These are phyloP conservation scores for Caerostris extrusa DNA, from an alignment of 1,140 invertebrate species.

Conservation along the genomic window DNA sequence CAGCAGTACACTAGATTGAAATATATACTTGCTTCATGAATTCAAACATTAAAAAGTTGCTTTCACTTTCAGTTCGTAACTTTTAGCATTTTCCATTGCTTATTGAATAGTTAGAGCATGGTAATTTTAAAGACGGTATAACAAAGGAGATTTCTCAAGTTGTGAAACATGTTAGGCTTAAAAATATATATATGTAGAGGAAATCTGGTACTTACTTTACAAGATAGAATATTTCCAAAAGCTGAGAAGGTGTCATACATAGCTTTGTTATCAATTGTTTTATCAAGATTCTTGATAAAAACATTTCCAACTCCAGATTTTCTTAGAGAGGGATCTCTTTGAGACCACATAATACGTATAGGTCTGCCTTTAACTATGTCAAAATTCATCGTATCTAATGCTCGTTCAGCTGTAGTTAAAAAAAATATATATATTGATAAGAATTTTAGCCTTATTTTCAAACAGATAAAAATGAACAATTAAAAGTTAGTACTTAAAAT, in stretches of 20 bases:
- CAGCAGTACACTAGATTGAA: too few species aligned
- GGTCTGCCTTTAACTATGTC: conserved; percentile 98
- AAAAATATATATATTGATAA: neutral
- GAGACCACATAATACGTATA: conserved; percentile 99
- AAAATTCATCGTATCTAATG: conserved; percentile 99
- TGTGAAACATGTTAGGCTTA: too few species aligned
- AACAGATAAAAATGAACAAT: neutral
- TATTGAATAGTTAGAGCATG: neutral
- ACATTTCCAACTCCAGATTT: conserved; percentile 99
- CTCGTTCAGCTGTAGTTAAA: conserved; percentile 93
- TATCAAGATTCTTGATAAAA: conserved; percentile 99
- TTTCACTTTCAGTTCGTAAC: too few species aligned
- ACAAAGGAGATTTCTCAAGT: neutral
- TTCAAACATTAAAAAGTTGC: neutral
- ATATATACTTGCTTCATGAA: too few species aligned
- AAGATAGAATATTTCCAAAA: conserved; percentile 99
- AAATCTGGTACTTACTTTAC: conserved; percentile 87
- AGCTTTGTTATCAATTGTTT: conserved; percentile 99
- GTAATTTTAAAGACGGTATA: neutral
- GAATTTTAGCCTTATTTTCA: neutral
- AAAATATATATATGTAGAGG: too few species aligned
- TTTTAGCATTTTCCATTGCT: neutral
- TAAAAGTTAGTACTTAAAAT: neutral
- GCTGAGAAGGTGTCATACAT: conserved; percentile 99
- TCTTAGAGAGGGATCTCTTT: conserved; percentile 98